Evolutionary conservation across 1,140 invertebrate genomes (phyloP).

Genomic region (Dendroctonus valens): DNA sequence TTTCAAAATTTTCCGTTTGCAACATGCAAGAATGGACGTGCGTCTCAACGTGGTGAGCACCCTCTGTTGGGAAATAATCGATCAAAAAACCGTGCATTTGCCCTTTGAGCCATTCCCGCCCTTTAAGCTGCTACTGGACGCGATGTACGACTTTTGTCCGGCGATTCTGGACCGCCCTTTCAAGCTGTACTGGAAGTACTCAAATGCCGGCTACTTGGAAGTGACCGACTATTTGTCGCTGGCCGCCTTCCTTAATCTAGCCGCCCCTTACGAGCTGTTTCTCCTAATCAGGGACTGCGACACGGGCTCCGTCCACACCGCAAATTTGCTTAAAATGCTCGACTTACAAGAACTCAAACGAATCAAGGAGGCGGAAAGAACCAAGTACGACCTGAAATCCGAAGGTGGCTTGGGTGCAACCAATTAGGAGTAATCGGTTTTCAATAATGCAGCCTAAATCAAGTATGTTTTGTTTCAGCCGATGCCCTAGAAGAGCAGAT

Average conservation of each 20-base stretch:
- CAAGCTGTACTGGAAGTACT: constrained; percentile 33
- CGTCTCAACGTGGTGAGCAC: constrained; percentile 30
- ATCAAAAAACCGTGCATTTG: constrained; percentile 9
- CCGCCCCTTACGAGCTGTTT: constrained; percentile 21
- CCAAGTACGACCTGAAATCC: constrained; percentile 32
- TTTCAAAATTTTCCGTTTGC: not conserved
- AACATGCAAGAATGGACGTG: constrained; percentile 17
- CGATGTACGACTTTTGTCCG: constrained; percentile 30
- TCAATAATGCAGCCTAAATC: not conserved
- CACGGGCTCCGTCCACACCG: constrained; percentile 26
- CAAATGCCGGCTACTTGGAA: constrained; percentile 21
- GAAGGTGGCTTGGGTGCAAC: constrained; percentile 12
- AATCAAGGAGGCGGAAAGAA: constrained; percentile 16
- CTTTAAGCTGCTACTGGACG: constrained; percentile 31
- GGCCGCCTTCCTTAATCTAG: constrained; percentile 26
- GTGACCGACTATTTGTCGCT: constrained; percentile 30
- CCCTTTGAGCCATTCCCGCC: constrained; percentile 1
- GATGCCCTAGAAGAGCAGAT: constrained; percentile 20
- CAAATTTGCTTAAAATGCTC: constrained; percentile 21
- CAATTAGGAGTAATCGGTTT: not conserved
- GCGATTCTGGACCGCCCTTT: constrained; percentile 8
- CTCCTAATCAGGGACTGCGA: constrained; percentile 31
- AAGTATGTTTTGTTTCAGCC: constrained; percentile 14
- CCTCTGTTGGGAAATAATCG: constrained; percentile 31
- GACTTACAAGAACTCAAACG: constrained; percentile 27